These are phyloP conservation scores for Heliconius ismenius DNA, from an alignment of 2,888 invertebrate species.

Conservation along the genomic window DNA sequence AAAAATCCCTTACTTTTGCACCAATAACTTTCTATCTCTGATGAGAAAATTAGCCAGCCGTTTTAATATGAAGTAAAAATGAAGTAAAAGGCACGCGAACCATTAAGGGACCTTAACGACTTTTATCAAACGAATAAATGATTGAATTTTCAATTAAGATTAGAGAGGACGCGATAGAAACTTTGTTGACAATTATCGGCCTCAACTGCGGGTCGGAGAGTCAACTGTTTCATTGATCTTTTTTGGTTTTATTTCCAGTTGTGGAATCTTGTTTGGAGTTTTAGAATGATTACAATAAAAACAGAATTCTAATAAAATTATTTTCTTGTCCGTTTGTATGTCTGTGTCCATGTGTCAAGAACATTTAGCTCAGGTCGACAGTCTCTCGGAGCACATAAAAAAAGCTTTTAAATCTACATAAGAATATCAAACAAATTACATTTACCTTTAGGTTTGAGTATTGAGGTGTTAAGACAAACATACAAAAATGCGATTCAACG, in stretches of 20 bases:
- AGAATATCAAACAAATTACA: too few relatives aligned
- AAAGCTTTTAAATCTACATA: too few relatives aligned
- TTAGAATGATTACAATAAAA: neutral
- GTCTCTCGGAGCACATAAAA: too few relatives aligned
- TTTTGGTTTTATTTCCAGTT: conserved; percentile 28
- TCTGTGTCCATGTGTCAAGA: neutral
- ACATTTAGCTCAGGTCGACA: neutral
- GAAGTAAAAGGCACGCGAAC: conserved; percentile 64
- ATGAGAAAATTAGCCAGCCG: conserved; percentile 65
- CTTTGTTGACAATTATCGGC: conserved; percentile 70
- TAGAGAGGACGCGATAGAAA: conserved; percentile 62
- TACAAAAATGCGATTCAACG: neutral
- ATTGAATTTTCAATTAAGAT: conserved; percentile 80
- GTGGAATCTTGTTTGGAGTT: neutral
- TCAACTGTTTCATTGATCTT: conserved; percentile 51
- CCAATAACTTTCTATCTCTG: conserved; percentile 52
- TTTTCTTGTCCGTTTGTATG: neutral
- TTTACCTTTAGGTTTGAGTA: too few relatives aligned
- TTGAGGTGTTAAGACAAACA: neutral
- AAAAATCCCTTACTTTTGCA: conserved; percentile 39
- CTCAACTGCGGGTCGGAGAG: conserved; percentile 49
- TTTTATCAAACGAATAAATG: conserved; percentile 77
- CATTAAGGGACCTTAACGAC: conserved; percentile 73
- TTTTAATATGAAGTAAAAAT: conserved; percentile 68
- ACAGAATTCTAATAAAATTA: neutral